Percentiles rank a stretch among this genome's conserved stretches.
Evolutionary conservation across 2,797 vertebrate species (phyloP).

Genomic region (Heterohyrax brucei): DNA sequence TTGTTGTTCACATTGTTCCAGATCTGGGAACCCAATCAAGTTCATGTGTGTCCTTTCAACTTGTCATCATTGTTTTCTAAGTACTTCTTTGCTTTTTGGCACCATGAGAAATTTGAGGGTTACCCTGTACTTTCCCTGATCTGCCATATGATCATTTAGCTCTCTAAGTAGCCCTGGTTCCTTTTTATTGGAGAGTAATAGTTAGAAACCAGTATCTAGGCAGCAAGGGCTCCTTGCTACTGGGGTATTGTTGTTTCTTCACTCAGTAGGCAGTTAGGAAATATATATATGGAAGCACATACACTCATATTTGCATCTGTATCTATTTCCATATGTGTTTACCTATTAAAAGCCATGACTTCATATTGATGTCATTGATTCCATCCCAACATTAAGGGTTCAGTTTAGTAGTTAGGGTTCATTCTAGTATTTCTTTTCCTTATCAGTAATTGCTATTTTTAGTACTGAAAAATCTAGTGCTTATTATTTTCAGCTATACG

Average conservation of each 20-base stretch:
- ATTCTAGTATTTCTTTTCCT: not conserved
- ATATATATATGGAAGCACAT: too few species aligned
- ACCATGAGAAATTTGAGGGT: too few species aligned
- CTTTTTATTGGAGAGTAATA: not conserved
- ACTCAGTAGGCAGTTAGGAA: not conserved
- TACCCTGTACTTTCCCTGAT: too few species aligned
- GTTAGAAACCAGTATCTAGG: not conserved
- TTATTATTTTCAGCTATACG: not conserved
- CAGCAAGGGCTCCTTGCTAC: not conserved
- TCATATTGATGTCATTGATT: not conserved
- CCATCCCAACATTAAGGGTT: not conserved
- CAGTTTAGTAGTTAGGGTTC: not conserved
- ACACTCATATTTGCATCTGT: too few species aligned
- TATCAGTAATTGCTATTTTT: slow-evolving; percentile 19
- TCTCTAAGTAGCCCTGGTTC: too few species aligned
- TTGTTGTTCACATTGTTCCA: not conserved
- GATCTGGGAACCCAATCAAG: not conserved
- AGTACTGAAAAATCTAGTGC: not conserved
- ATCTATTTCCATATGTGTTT: not conserved
- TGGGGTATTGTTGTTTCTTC: not conserved
- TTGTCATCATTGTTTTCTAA: not conserved
- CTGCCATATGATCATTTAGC: too few species aligned
- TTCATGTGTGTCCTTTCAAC: not conserved
- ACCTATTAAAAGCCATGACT: not conserved
- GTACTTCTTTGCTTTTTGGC: too few species aligned